A percentile compares a stretch with the other conserved stretches of the same genome.
These are phyloP conservation scores for Sinella curviseta DNA, from an alignment of 1,140 invertebrate species.

Conservation along the genomic window DNA sequence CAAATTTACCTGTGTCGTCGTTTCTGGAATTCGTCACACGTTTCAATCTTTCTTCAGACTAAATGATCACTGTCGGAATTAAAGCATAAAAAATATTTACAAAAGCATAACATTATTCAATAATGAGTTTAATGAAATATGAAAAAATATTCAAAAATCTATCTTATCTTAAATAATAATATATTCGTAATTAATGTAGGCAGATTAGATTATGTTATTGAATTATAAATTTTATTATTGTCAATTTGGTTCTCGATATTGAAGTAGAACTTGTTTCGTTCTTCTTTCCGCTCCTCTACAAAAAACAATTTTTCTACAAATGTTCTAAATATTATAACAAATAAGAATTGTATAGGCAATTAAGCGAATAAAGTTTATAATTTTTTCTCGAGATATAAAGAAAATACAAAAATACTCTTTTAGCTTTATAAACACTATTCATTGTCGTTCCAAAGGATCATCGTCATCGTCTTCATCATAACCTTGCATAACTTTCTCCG, in stretches of 20 bases:
- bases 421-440: neutral
- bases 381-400: neutral
- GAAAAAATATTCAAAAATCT: no score
- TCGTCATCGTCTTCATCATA: neutral
- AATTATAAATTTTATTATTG: neutral
- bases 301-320: neutral
- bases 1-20: no score
- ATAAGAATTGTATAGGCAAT: neutral
- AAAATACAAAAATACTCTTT: neutral
- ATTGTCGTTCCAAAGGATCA: neutral
- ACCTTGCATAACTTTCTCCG: slow-evolving; percentile 34
- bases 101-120: no score
- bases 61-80: no score
- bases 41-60: no score
- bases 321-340: neutral
- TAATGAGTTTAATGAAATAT: no score
- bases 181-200: no score
- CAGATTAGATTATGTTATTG: neutral
- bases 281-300: neutral
- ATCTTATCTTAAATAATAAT: no score
- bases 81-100: no score
- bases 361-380: neutral
- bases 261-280: neutral
- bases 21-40: no score
- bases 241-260: slow-evolving; percentile 20